Evolutionary conservation across 2,797 vertebrate genomes (phyloP).

Genomic region (Fistularia tabacaria): DNA sequence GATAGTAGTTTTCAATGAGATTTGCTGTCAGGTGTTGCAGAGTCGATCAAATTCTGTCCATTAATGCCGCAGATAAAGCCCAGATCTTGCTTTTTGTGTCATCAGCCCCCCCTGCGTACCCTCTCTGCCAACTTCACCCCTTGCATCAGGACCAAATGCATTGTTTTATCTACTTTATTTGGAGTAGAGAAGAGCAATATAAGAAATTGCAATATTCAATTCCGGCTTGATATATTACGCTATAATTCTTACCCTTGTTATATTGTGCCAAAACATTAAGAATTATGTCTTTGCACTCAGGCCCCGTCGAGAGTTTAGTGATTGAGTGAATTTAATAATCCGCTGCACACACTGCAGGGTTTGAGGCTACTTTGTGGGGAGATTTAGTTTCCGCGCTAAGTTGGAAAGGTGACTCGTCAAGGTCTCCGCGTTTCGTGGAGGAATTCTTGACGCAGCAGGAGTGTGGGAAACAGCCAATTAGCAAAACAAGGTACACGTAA

Average conservation of each 20-base stretch:
- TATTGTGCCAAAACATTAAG: slow-evolving; percentile 2
- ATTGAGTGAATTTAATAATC: slow-evolving; percentile 7
- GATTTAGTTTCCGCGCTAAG: slow-evolving; percentile 12
- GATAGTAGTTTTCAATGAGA: background rate
- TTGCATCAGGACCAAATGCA: slow-evolving; percentile 8
- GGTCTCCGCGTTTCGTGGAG: slow-evolving; percentile 11
- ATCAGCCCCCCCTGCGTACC: slow-evolving; percentile 21
- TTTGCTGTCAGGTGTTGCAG: slow-evolving; percentile 1
- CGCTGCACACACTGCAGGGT: background rate
- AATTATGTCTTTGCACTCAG: slow-evolving; percentile 5
- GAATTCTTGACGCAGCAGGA: slow-evolving; percentile 17
- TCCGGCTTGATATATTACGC: slow-evolving; percentile 1
- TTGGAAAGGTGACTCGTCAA: slow-evolving; percentile 12
- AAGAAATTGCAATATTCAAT: slow-evolving; percentile 2
- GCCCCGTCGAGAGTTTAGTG: slow-evolving; percentile 3
- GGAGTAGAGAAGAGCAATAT: slow-evolving; percentile 13
- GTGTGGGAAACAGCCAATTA: slow-evolving; percentile 45
- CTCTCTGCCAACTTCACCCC: slow-evolving; percentile 7
- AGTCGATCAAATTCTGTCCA: slow-evolving; percentile 14
- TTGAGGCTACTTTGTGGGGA: slow-evolving; percentile 7
- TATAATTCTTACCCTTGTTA: background rate
- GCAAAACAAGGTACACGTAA: slow-evolving; percentile 27
- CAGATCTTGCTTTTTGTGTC: slow-evolving; percentile 29
- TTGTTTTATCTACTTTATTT: slow-evolving; percentile 32
- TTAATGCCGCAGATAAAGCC: slow-evolving; percentile 10